Evolutionary conservation across 2,888 invertebrate genomes (phyloP), one percentile per base, ranked within the genome.

Genomic region (Drosophila histrio): DNA sequence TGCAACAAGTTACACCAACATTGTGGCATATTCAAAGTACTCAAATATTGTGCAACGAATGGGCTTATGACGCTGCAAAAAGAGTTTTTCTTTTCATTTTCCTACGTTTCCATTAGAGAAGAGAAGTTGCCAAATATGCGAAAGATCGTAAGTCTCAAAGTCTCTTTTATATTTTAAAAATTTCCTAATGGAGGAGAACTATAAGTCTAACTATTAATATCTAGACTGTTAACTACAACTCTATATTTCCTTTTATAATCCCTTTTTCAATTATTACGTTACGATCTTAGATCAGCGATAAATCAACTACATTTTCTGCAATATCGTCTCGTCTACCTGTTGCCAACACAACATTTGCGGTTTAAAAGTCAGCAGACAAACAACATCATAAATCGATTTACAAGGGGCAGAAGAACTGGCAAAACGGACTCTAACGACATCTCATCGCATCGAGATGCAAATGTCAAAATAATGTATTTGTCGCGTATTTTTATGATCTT

Each of bases 401-500:
- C 21, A 41, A 43, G 52, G 43, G 32, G 24, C 17, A 49, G 11
- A 21, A 49, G 11, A 22, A 8, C 22, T 41, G 44, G 26, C 0
- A 26, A 26, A 7, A 30, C 19, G 39, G 21, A 41, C 15, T n/a
- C 24, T 13, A 19, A 30, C 13, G 17, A 30, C 56, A 39, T 11
- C 24, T 15, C 57, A 28, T 17, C 38, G 11, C 46, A 38, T 28
- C 44, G 24, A n/a, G 2, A 68, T 74, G 79, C 77, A 87, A 82
- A 87, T 87, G 62, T 41, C 47, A 38, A 78, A 73, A 59, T 73
- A 78, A 84, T 85, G 73, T 64, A 60, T 6, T 50, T 68, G 87
- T 67, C 76, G 87, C 65, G 15, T 43, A 73, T 71, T 70, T 87
- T 87, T 79, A 87, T 66, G 74, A 58, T 63, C 65, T 65, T 70